Percentiles rank a stretch among this genome's conserved stretches.
Evolutionary conservation across 2,888 invertebrate genomes (phyloP).

Genomic region (Macrosiphum euphorbiae): DNA sequence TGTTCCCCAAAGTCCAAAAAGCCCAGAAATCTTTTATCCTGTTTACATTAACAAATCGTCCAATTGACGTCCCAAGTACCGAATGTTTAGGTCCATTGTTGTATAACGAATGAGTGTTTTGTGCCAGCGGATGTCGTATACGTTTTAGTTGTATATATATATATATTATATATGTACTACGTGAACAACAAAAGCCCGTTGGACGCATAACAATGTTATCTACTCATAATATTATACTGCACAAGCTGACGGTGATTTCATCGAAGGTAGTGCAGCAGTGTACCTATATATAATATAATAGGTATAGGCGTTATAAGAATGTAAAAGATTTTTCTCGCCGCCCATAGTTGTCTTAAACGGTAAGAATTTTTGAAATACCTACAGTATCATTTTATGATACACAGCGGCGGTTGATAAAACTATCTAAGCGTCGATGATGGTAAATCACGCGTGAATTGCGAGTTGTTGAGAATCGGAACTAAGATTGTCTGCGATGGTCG

Average conservation of each 20-base stretch:
- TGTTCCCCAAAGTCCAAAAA: slow-evolving; percentile 37
- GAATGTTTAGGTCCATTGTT: slow-evolving; percentile 39
- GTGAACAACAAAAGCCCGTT: neutral
- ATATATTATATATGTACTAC: neutral
- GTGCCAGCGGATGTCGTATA: neutral
- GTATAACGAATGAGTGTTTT: neutral
- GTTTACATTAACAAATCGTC: slow-evolving; percentile 39
- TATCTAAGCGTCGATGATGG: neutral
- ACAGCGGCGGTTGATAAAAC: neutral
- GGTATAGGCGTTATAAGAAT: no score
- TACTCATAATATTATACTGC: neutral
- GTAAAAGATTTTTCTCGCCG: no score
- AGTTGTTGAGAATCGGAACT: slow-evolving; percentile 3
- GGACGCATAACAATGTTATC: neutral
- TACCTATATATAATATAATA: no score
- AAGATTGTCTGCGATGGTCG: neutral
- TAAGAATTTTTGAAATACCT: neutral
- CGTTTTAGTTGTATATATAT: neutral
- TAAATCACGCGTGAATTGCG: neutral
- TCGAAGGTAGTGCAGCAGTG: neutral
- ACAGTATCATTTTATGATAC: neutral
- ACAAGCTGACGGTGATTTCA: neutral
- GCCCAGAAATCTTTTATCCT: slow-evolving; percentile 25
- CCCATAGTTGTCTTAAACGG: neutral
- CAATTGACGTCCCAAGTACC: slow-evolving; percentile 36